Percentiles rank a stretch among this genome's conserved stretches.
phyloP scores from a whole-genome alignment of 2,113 vertebrate species.

The Oostethus manadensis region DNA sequence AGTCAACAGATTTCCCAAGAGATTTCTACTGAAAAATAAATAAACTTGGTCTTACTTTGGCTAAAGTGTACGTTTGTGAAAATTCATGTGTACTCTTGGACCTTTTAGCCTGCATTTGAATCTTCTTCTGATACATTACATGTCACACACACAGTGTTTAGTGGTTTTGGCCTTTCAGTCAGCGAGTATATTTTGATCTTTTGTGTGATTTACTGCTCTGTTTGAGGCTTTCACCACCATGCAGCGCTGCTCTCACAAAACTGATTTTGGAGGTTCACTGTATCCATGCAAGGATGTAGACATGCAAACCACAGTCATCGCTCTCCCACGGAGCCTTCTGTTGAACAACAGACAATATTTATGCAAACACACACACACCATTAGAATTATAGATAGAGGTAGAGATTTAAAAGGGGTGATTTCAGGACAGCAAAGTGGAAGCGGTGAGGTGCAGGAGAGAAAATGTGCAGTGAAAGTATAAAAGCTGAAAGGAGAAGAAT shows the following conservation, averaged over 20 bases:
- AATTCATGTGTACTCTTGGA: not conserved
- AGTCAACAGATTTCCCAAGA: not conserved
- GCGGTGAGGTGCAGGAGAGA: conserved; percentile 20
- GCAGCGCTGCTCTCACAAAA: conserved; percentile 6
- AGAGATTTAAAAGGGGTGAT: conserved; percentile 6
- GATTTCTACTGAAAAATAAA: conserved; percentile 17
- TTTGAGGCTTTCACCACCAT: conserved; percentile 18
- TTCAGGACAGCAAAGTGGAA: conserved; percentile 40
- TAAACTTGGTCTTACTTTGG: conserved; percentile 3
- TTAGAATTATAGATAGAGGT: no score
- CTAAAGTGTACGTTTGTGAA: conserved; percentile 11
- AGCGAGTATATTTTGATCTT: conserved; percentile 7
- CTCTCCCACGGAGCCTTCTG: conserved; percentile 7
- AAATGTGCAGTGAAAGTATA: conserved; percentile 35
- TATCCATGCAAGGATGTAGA: conserved; percentile 13
- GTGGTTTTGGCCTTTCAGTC: conserved; percentile 10
- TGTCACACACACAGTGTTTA: conserved; percentile 2
- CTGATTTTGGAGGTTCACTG: conserved; percentile 5
- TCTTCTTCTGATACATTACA: not conserved
- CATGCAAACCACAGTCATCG: conserved; percentile 11
- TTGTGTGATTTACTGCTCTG: conserved; percentile 30
- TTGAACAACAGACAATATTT: conserved; percentile 10
- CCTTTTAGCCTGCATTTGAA: not conserved
- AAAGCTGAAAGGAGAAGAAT: conserved; percentile 51
- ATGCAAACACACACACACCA: not conserved